Evolutionary conservation across 2,797 vertebrate genomes (phyloP).

Genomic region (Poeciliopsis paucimaculata): DNA sequence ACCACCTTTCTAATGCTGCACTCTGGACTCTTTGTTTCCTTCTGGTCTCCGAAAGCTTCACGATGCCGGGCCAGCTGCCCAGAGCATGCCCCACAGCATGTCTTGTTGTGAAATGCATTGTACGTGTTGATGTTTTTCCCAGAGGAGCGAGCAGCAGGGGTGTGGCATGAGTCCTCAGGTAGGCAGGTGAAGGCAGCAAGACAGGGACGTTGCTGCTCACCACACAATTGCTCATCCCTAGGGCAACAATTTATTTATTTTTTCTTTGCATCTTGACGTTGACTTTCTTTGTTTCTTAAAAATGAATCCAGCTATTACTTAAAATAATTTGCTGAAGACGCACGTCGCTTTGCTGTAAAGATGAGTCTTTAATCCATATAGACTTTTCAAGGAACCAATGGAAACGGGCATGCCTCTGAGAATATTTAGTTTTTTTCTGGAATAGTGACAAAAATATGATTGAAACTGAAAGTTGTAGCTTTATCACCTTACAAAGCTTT

Average conservation of each 20-base stretch:
- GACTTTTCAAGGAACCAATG: conserved; percentile 4
- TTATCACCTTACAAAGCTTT: background rate
- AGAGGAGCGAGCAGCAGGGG: conserved; percentile 82
- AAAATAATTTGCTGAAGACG: background rate
- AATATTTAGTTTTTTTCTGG: background rate
- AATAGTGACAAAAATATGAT: background rate
- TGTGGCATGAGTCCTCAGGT: conserved; percentile 86
- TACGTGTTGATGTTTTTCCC: conserved; percentile 82
- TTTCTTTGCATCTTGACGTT: conserved; percentile 47
- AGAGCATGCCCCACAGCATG: conserved; percentile 98
- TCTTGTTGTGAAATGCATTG: conserved; percentile 87
- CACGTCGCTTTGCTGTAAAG: conserved; percentile 8
- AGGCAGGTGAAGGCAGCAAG: conserved; percentile 61
- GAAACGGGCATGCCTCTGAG: conserved; percentile 51
- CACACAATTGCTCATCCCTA: conserved; percentile 38
- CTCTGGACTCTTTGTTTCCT: conserved; percentile 16
- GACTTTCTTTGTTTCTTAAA: conserved; percentile 24
- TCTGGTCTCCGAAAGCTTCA: conserved; percentile 82
- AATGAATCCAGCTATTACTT: background rate
- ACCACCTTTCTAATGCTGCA: conserved; percentile 75
- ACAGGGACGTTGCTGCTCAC: conserved; percentile 65
- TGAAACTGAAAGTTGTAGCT: background rate
- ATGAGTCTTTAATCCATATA: background rate
- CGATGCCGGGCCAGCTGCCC: conserved; percentile 87
- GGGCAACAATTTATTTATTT: conserved; percentile 18